phyloP scores from a whole-genome alignment of 2,888 invertebrate species.

The Mythimna albipuncta region DNA sequence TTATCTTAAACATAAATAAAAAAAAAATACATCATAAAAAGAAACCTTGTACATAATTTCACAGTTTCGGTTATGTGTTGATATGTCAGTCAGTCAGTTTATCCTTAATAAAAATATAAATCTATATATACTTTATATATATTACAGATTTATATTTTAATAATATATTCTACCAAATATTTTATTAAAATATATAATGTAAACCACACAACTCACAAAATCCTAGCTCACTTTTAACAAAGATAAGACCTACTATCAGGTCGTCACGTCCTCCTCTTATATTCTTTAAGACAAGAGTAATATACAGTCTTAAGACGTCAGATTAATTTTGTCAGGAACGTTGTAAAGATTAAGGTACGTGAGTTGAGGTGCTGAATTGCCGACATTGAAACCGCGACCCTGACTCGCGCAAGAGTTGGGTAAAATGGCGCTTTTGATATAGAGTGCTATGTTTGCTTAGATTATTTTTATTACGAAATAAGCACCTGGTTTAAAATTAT shows the following conservation, averaged over 20 bases:
- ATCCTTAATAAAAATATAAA: no score
- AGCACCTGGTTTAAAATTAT: background rate
- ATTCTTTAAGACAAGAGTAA: slow-evolving; percentile 49
- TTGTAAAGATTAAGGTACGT: slow-evolving; percentile 68
- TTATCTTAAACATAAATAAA: no score
- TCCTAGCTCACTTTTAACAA: slow-evolving; percentile 3
- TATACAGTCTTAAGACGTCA: slow-evolving; percentile 61
- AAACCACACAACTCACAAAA: slow-evolving; percentile 22
- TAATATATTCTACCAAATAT: background rate
- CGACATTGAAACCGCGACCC: slow-evolving; percentile 48
- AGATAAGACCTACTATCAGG: slow-evolving; percentile 26
- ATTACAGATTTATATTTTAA: no score
- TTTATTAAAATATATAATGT: slow-evolving; percentile 7
- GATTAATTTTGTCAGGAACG: slow-evolving; percentile 74
- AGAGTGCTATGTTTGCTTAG: slow-evolving; percentile 9
- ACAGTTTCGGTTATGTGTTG: no score
- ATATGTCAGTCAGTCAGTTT: no score
- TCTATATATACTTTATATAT: no score
- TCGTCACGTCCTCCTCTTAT: slow-evolving; percentile 49
- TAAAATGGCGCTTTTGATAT: slow-evolving; percentile 42
- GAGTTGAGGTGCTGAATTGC: slow-evolving; percentile 39
- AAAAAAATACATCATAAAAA: no score
- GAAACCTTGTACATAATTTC: no score
- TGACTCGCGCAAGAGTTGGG: slow-evolving; percentile 2
- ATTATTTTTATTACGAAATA: no score